Evolutionary conservation across 2,113 vertebrate genomes (phyloP).

Genomic region (Girardinichthys multiradiatus): DNA sequence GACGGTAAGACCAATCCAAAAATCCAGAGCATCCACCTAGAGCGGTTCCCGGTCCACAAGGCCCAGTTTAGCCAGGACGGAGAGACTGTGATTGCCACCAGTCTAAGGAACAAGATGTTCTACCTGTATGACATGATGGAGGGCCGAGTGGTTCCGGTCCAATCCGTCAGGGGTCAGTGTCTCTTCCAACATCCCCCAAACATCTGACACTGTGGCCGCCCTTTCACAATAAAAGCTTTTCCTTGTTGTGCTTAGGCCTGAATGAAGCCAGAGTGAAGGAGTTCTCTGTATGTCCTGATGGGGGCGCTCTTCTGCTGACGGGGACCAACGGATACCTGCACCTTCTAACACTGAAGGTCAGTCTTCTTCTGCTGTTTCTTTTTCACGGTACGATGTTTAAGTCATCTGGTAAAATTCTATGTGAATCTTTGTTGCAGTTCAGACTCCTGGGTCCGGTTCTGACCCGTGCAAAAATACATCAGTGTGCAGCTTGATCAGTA

Average conservation of each 20-base stretch:
- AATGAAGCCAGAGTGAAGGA: slow-evolving; percentile 85
- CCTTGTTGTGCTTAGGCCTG: slow-evolving; percentile 80
- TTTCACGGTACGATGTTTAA: no score
- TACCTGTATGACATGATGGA: slow-evolving; percentile 97
- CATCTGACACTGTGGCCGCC: rapidly evolving
- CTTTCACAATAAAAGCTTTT: not conserved
- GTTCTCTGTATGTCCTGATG: slow-evolving; percentile 91
- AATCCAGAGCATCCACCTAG: slow-evolving; percentile 94
- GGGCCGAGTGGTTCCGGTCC: slow-evolving; percentile 85
- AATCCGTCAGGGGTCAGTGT: slow-evolving; percentile 85
- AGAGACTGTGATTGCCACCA: slow-evolving; percentile 89
- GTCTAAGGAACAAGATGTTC: slow-evolving; percentile 87
- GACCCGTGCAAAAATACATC: no score
- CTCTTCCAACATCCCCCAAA: not conserved
- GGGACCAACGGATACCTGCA: slow-evolving; percentile 90
- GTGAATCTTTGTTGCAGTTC: not conserved
- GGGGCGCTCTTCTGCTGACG: slow-evolving; percentile 87
- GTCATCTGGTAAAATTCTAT: no score
- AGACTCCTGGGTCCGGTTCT: not conserved
- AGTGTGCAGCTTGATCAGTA: no score
- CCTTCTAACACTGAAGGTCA: slow-evolving; percentile 88
- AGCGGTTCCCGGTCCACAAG: slow-evolving; percentile 89
- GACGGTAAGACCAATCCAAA: slow-evolving; percentile 92
- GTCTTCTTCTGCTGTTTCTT: not conserved
- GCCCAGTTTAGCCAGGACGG: slow-evolving; percentile 89